Evolutionary conservation across 2,113 vertebrate species (phyloP), one percentile per base, ranked within the genome.

Genomic region (Nematolebias whitei): DNA sequence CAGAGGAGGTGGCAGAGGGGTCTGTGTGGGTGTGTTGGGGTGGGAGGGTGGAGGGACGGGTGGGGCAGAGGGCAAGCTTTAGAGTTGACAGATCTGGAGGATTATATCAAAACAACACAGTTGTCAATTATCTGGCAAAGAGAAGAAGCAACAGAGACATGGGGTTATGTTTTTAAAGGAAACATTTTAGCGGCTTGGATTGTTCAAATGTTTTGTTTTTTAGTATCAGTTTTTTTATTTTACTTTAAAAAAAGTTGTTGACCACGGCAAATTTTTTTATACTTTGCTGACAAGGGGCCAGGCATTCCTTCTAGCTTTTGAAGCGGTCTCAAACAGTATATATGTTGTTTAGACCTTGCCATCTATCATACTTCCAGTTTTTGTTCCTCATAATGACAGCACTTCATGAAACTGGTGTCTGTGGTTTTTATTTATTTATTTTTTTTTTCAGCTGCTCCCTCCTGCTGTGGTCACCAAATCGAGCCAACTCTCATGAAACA

Each of bases 71-170:
- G 85, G 83, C 86, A 87, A 80, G 74, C 85, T 87, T 87, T 79
- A 78, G 79, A 82, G 74, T 82, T 88, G 90, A 89, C 86, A 87
- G 82, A 88, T 85, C 87, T 86, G 76, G 80, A 75, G 78, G 85
- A 84, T 90, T 85, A 84, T 87, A 90, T 87, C 74, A 80, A 85
- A 89, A 88, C 83, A 86, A 88, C 85, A 84, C 83, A 73, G 80
- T 79, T 77, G 75, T 78, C 39, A 51, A 80, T 84, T 74, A 82
- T 77, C 35, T 57, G 71, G 80, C 18, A 63, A 57, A 72, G 61
- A 78, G 83, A 64, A 69, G 66, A 32, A 44, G 57, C 41, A 65
- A 67, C 65, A 71, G 68, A 85, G 68, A 82, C 63, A 41, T 39
- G n/a, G n/a, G 32, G 71, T 49, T 39, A 26, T 12, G 76, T 76